Base-by-base conservation (phyloP, 1,140 invertebrate genomes). In the Lethrus apterus region DNA sequence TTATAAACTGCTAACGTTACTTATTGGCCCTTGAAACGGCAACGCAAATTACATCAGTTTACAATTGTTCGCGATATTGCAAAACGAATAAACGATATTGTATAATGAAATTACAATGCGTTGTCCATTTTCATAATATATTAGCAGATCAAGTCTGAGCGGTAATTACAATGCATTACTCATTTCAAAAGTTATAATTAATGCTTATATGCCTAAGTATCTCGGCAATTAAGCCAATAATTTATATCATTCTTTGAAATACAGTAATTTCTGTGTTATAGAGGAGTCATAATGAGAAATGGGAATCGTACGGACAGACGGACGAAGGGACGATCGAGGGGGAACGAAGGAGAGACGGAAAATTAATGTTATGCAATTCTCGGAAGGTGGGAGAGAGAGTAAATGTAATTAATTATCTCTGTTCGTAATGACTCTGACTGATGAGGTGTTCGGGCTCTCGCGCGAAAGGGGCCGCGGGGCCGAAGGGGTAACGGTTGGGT, bases 311-410 rank as follows among this genome's bases (percentile, higher is more conserved):
- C 56, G 57, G 45, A n/a, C 40, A 14, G 23, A 42, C 30, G 40
- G 35, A 29, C 32, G 47, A 17, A 44, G 21, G 46, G 48, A 40
- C 33, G 8, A 36, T 7, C 34, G n/a, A n/a, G n/a, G n/a, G n/a
- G n/a, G n/a, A n/a, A n/a, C n/a, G n/a, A n/a, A n/a, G n/a, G 33
- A 50, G 54, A 55, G 58, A 50, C 52, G 54, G 50, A 64, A 56
- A 67, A 67, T 69, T 67, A 67, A 69, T 69, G 64, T 64, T 65
- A 66, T 66, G 64, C 64, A 66, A 65, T 66, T 66, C 64, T 65
- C 56, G 55, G 63, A 65, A 65, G 62, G 64, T 65, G 56, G 63
- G 60, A 63, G 57, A n/a, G n/a, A 55, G 63, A 66, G 60, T 66
- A 66, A 66, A 66, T 65, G 64, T 65, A 66, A 66, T 66, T 66